Percentiles rank a stretch among this genome's conserved stretches.
These are phyloP conservation scores for Rhincodon typus DNA, from an alignment of 2,797 vertebrate genomes.

Conservation along the genomic window DNA sequence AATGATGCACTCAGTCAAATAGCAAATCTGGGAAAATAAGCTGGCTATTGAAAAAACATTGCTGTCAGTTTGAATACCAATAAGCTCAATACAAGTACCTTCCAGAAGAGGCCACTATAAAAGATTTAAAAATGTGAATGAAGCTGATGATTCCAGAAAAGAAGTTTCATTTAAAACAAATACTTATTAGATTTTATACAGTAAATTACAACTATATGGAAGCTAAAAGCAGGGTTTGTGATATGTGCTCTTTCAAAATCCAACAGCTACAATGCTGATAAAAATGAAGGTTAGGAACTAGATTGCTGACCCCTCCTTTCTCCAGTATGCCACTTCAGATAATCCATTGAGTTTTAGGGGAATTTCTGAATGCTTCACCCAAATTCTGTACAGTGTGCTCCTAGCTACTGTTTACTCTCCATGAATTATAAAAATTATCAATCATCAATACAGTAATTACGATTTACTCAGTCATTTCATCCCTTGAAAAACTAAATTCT, in stretches of 20 bases:
- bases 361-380: background rate
- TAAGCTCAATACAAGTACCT: background rate
- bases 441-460: background rate
- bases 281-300: background rate
- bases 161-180: background rate
- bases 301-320: background rate
- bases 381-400: background rate
- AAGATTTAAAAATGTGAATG: too few relatives aligned
- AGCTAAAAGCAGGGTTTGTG: background rate
- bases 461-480: background rate
- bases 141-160: too few relatives aligned
- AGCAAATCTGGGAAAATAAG: background rate
- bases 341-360: background rate
- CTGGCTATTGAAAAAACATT: background rate
- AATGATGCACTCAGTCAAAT: slow-evolving; percentile 11
- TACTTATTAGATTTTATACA: background rate
- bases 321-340: background rate
- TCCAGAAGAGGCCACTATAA: too few relatives aligned
- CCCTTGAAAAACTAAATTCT: background rate
- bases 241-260: background rate
- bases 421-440: background rate
- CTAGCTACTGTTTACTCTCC: background rate
- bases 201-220: background rate
- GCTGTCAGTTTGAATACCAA: background rate
- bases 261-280: background rate